Conservation (phyloP, 2,113 vertebrate genomes). For the Alouatta palliata region DNA sequence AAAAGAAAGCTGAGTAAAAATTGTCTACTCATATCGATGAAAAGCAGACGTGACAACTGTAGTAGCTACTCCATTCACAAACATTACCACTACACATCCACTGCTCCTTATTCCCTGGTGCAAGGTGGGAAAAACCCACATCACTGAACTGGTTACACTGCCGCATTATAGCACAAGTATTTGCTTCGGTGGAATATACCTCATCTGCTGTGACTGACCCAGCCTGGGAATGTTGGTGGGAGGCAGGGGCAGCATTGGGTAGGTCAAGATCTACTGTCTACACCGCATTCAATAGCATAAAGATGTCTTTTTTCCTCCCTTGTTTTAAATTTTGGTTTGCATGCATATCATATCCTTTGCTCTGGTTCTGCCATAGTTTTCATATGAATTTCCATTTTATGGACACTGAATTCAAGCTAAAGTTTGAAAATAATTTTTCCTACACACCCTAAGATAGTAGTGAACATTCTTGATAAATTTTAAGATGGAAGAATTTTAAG, state of each 20-base stretch:
- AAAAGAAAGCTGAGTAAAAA: background rate
- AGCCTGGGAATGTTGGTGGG: rapidly evolving
- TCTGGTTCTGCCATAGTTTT: background rate
- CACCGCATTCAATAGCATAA: background rate
- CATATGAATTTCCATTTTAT: background rate
- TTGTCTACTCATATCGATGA: background rate
- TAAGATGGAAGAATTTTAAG: background rate
- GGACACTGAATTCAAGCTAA: slow-evolving; percentile 1
- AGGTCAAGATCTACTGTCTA: background rate
- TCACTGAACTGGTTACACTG: background rate
- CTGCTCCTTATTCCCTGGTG: background rate
- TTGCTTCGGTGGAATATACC: background rate
- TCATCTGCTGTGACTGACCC: background rate
- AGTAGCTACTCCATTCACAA: background rate
- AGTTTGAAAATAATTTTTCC: slow-evolving; percentile 16
- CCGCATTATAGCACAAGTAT: background rate
- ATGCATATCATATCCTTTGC: background rate
- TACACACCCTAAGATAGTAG: background rate
- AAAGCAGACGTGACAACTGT: background rate
- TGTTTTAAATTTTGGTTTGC: background rate
- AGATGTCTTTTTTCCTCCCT: background rate
- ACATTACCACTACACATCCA: background rate
- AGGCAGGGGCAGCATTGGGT: rapidly evolving
- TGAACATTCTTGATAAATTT: background rate
- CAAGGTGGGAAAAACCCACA: background rate